A percentile compares a stretch with the other conserved stretches of the same genome.
phyloP scores from a whole-genome alignment of 2,888 invertebrate genomes.

The Drosophila meridiana region DNA sequence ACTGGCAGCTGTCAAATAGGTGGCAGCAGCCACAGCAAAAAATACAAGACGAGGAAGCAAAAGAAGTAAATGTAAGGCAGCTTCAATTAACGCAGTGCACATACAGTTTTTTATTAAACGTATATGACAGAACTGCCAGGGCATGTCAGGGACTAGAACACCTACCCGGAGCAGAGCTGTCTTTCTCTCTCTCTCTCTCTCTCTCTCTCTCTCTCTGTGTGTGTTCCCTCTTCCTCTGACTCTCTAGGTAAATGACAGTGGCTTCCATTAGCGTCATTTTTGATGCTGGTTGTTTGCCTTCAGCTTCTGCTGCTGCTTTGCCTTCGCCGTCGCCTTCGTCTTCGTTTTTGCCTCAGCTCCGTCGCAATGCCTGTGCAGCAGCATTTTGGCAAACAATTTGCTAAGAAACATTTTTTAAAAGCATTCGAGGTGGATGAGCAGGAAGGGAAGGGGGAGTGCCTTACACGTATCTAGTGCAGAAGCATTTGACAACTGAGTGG shows the following conservation, averaged over 20 bases:
- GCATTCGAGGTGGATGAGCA: conserved; percentile 33
- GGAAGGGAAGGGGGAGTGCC: neutral
- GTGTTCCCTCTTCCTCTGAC: too few relatives aligned
- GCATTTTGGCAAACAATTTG: conserved; percentile 80
- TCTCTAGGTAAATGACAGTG: conserved; percentile 58
- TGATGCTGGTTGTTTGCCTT: conserved; percentile 45
- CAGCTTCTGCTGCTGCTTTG: conserved; percentile 10
- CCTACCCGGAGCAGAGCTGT: conserved; percentile 5
- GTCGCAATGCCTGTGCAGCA: conserved; percentile 55
- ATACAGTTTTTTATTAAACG: conserved; percentile 47
- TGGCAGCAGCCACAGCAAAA: neutral
- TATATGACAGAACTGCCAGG: conserved; percentile 60
- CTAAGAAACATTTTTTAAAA: conserved; percentile 75
- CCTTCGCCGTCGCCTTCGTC: neutral
- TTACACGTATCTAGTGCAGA: conserved; percentile 58
- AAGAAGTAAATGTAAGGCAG: conserved; percentile 18
- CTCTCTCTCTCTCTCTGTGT: neutral
- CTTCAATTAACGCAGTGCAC: conserved; percentile 65
- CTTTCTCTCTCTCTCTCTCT: neutral
- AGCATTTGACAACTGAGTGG: conserved; percentile 70
- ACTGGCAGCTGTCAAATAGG: conserved; percentile 68
- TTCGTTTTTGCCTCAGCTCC: conserved; percentile 18
- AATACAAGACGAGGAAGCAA: neutral
- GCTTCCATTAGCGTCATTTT: conserved; percentile 75
- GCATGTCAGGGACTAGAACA: conserved; percentile 34